These are phyloP conservation scores for Centropristis striata DNA, from an alignment of 2,113 vertebrate genomes.

Conservation along the genomic window DNA sequence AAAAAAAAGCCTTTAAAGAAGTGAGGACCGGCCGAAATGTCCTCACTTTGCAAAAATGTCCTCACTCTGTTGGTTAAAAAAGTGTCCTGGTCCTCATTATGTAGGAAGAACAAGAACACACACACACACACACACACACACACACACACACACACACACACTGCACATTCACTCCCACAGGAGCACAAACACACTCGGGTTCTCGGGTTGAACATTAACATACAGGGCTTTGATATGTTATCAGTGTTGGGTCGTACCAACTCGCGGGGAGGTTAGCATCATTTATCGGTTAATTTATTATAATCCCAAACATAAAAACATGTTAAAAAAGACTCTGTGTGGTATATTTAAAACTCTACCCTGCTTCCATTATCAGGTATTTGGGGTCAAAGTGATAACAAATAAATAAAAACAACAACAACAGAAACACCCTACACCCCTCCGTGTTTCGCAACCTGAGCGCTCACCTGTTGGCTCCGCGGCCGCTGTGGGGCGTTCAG, in stretches of 20 bases:
- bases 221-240: not conserved
- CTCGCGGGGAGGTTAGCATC: not conserved
- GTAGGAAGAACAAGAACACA: too few relatives aligned
- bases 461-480: conserved; percentile 65
- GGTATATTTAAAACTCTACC: fast-evolving
- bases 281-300: not conserved
- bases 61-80: too few relatives aligned
- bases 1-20: too few relatives aligned
- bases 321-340: fast-evolving
- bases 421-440: not conserved
- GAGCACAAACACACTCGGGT: not conserved
- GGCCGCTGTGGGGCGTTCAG: conserved; percentile 36
- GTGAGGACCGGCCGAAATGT: too few relatives aligned
- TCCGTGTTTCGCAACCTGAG: conserved; percentile 23
- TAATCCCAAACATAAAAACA: not conserved
- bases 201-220: conserved; percentile 58
- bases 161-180: not conserved
- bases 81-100: too few relatives aligned
- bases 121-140: not conserved
- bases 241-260: conserved; percentile 71
- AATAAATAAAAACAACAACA: not conserved
- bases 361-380: fast-evolving
- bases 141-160: conserved; percentile 2
- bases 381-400: not conserved
- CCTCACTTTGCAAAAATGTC: too few relatives aligned